phyloP scores from a whole-genome alignment of 2,113 vertebrate species.

The Menura novaehollandiae region DNA sequence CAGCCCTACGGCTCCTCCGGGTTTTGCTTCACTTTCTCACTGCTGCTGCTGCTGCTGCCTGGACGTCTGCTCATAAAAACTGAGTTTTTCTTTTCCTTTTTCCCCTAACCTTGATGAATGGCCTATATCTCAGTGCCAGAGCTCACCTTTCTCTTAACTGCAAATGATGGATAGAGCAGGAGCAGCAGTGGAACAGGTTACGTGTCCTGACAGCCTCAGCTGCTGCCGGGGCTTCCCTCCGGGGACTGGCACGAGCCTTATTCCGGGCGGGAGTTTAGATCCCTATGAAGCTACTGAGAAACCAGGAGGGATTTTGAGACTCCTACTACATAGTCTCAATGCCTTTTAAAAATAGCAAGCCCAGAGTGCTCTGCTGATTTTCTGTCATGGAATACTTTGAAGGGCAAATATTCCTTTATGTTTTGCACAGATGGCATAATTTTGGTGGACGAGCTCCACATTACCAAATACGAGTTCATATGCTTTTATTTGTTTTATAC shows the following conservation, averaged over 20 bases:
- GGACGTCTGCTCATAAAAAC: not conserved
- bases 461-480: not conserved
- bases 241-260: not conserved
- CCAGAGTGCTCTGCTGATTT: not conserved
- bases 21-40: not conserved
- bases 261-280: not conserved
- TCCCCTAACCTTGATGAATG: not conserved
- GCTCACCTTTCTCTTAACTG: not conserved
- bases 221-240: not conserved
- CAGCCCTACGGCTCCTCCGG: accelerated
- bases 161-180: not conserved
- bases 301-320: not conserved
- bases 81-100: not conserved
- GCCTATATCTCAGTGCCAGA: not conserved
- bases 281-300: not conserved
- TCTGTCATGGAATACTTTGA: not conserved
- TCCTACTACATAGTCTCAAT: not conserved
- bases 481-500: not conserved
- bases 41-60: not conserved
- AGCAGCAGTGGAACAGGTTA: not conserved
- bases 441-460: not conserved
- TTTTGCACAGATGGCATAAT: not conserved
- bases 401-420: not conserved
- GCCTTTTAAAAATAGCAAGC: not conserved
- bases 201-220: not conserved